Percentiles rank a stretch among this genome's conserved stretches.
Conservation (phyloP, 2,888 invertebrate species). For the Lasioglossum zephyrum region DNA sequence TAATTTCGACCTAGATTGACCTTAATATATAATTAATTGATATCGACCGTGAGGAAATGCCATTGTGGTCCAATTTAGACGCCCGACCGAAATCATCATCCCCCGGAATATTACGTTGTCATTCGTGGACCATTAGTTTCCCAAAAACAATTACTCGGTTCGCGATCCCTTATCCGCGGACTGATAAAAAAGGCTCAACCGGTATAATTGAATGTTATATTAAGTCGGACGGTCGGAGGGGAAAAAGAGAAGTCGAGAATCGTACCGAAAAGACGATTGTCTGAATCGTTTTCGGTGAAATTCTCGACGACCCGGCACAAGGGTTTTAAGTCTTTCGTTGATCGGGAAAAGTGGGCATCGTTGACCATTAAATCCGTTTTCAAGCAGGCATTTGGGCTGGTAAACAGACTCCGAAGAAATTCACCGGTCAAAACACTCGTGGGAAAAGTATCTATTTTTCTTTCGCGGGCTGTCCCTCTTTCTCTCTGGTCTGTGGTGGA, state of each 20-base stretch:
- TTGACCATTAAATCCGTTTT: slow-evolving; percentile 14
- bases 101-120: background rate
- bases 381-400: slow-evolving; percentile 4
- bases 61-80: slow-evolving; percentile 2
- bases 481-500: background rate
- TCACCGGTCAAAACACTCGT: slow-evolving; percentile 19
- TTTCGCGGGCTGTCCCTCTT: background rate
- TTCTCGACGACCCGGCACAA: background rate
- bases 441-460: slow-evolving; percentile 34
- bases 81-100: background rate
- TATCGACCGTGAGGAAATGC: slow-evolving; percentile 4
- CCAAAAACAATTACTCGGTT: slow-evolving; percentile 2
- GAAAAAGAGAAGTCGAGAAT: background rate
- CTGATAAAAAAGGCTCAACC: background rate
- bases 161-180: background rate
- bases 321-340: background rate
- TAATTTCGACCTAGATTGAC: background rate
- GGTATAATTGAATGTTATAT: slow-evolving; percentile 9
- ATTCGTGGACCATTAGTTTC: background rate
- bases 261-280: slow-evolving; percentile 5
- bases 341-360: background rate
- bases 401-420: slow-evolving; percentile 10
- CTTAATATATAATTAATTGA: slow-evolving; percentile 12
- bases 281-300: background rate
- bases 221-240: background rate